phyloP scores from a whole-genome alignment of 2,888 invertebrate genomes.

The Apamea monoglypha region DNA sequence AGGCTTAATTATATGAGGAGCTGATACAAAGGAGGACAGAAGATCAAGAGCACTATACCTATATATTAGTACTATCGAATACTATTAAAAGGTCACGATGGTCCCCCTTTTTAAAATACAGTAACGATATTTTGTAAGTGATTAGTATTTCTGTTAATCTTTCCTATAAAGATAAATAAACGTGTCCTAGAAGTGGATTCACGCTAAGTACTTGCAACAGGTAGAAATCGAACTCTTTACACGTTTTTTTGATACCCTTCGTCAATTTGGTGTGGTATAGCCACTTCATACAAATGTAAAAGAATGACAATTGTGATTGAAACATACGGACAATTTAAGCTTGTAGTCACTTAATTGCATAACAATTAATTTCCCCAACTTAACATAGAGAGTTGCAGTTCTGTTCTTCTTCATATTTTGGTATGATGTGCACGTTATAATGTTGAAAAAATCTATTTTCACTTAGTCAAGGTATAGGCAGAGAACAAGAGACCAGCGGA shows the following conservation, averaged over 20 bases:
- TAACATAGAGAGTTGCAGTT: neutral
- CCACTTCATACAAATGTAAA: neutral
- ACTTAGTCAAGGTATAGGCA: neutral
- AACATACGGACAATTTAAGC: neutral
- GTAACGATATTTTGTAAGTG: neutral
- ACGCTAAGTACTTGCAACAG: neutral
- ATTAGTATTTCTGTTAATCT: neutral
- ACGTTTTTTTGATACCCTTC: neutral
- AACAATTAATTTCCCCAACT: neutral
- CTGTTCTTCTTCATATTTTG: conserved; percentile 2
- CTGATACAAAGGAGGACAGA: conserved; percentile 9
- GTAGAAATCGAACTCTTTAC: too few species aligned
- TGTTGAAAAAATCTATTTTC: conserved; percentile 29
- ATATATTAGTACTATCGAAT: too few species aligned
- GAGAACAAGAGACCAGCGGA: neutral
- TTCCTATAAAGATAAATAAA: neutral
- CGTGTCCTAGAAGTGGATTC: too few species aligned
- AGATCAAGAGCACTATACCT: neutral
- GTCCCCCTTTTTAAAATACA: too few species aligned
- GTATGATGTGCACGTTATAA: neutral
- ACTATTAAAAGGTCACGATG: neutral
- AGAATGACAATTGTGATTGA: neutral
- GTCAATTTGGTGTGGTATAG: neutral
- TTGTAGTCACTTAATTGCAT: neutral
- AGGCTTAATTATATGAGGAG: conserved; percentile 43